Percentiles rank a stretch among this genome's conserved stretches.
phyloP scores from a whole-genome alignment of 2,113 vertebrate species.

The Pterocles orientalis region DNA sequence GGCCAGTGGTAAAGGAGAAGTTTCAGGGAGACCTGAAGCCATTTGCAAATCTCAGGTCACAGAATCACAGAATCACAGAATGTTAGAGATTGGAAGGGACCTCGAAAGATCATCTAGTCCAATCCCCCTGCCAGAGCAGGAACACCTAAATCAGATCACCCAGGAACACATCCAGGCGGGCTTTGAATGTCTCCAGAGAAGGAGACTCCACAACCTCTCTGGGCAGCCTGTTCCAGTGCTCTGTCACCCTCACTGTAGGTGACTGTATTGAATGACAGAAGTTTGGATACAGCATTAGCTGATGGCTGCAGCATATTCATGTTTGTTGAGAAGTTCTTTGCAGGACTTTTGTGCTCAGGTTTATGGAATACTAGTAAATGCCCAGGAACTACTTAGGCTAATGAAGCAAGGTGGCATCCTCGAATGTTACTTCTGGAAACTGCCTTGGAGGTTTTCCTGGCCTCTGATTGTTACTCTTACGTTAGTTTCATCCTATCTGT shows the following conservation, averaged over 20 bases:
- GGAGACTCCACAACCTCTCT: too few relatives aligned
- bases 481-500: background rate
- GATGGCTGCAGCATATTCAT: background rate
- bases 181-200: too few relatives aligned
- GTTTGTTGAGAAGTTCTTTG: background rate
- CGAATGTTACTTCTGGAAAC: background rate
- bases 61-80: too few relatives aligned
- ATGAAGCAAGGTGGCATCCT: background rate
- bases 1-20: background rate
- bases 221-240: too few relatives aligned
- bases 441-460: background rate
- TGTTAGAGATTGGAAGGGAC: too few relatives aligned
- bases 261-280: background rate
- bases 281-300: background rate
- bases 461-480: background rate
- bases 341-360: background rate
- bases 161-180: too few relatives aligned
- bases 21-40: background rate
- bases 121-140: too few relatives aligned
- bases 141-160: too few relatives aligned
- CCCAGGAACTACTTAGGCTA: background rate
- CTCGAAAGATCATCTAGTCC: too few relatives aligned
- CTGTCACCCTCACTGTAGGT: too few relatives aligned
- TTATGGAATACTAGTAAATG: background rate
- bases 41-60: background rate